Percentiles rank a stretch among this genome's conserved stretches.
phyloP scores from a whole-genome alignment of 2,797 vertebrate species.

The Hoplostethus mediterraneus region DNA sequence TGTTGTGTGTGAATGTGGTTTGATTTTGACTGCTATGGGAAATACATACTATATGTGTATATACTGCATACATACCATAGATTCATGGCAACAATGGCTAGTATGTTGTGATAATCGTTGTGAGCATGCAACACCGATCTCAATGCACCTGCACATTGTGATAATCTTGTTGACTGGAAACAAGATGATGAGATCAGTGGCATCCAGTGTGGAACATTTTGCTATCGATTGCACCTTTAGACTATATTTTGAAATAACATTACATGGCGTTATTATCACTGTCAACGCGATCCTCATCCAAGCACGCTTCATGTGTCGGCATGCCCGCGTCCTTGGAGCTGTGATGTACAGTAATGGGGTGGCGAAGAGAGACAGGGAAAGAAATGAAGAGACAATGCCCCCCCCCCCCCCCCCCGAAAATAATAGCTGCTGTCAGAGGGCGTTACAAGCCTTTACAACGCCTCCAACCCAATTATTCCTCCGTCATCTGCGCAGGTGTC shows the following conservation, averaged over 20 bases:
- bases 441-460: conserved; percentile 58
- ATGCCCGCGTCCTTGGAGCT: conserved; percentile 64
- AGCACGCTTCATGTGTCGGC: conserved; percentile 68
- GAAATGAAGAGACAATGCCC: conserved; percentile 51
- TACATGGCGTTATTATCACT: conserved; percentile 70
- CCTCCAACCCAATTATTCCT: conserved; percentile 76
- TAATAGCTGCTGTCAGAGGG: conserved; percentile 77
- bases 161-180: conserved; percentile 61
- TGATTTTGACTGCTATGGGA: conserved; percentile 25
- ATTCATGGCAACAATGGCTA: conserved; percentile 2
- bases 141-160: conserved; percentile 48
- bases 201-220: background rate
- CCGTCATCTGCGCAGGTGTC: conserved; percentile 74
- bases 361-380: conserved; percentile 35
- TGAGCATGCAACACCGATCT: conserved; percentile 72
- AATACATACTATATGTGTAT: conserved; percentile 18
- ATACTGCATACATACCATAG: conserved; percentile 14
- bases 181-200: conserved; percentile 64
- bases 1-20: conserved; percentile 52
- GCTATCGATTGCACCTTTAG: conserved; percentile 29
- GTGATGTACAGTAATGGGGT: conserved; percentile 64
- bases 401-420: too few species aligned
- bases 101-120: conserved; percentile 38
- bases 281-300: conserved; percentile 56
- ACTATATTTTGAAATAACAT: conserved; percentile 72